phyloP scores from a whole-genome alignment of 2,888 invertebrate species.

The Andrena minutula region DNA sequence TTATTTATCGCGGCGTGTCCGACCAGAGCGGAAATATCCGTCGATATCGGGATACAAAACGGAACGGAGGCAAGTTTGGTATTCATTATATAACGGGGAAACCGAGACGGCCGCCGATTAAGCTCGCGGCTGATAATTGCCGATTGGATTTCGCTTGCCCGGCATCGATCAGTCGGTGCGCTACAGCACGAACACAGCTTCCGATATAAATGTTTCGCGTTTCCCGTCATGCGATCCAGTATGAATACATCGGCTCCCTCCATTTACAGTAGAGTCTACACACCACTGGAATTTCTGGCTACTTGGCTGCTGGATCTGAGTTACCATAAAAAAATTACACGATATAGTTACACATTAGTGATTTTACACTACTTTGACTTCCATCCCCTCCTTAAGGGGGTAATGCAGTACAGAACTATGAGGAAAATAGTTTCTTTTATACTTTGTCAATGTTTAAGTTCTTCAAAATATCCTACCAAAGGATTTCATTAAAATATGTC shows the following conservation, averaged over 20 bases:
- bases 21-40: slow-evolving; percentile 55
- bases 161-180: slow-evolving; percentile 32
- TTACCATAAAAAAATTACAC: too few relatives aligned
- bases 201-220: slow-evolving; percentile 9
- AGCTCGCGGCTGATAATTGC: slow-evolving; percentile 48
- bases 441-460: too few relatives aligned
- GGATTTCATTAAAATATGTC: too few relatives aligned
- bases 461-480: too few relatives aligned
- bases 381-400: too few relatives aligned
- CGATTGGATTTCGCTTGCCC: slow-evolving; percentile 42
- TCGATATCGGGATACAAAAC: slow-evolving; percentile 51
- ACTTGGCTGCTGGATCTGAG: too few relatives aligned
- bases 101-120: slow-evolving; percentile 42
- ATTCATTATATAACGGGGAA: slow-evolving; percentile 40
- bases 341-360: too few relatives aligned
- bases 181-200: slow-evolving; percentile 1
- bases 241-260: neutral
- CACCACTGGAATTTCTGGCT: neutral
- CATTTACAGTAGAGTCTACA: neutral
- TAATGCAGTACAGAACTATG: too few relatives aligned
- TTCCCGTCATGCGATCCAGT: neutral
- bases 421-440: too few relatives aligned
- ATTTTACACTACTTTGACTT: too few relatives aligned
- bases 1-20: slow-evolving; percentile 72
- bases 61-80: slow-evolving; percentile 42